phyloP scores from a whole-genome alignment of 1,140 invertebrate species.

The Aphidius ervi region DNA sequence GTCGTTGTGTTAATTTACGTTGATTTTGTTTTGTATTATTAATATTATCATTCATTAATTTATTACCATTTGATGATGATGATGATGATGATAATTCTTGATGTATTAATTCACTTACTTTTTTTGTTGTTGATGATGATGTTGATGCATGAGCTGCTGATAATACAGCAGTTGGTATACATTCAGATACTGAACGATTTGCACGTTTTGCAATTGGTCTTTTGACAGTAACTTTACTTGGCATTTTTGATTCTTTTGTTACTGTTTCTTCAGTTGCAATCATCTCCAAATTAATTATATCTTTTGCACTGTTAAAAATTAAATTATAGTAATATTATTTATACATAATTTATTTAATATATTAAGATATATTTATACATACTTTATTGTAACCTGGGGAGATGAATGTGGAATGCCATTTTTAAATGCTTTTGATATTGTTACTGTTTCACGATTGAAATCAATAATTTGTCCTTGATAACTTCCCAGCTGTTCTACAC shows the following conservation, averaged over 20 bases:
- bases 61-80: too few relatives aligned
- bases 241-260: constrained; percentile 34
- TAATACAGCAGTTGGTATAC: constrained; percentile 35
- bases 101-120: constrained; percentile 2
- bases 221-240: constrained; percentile 55
- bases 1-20: constrained; percentile 37
- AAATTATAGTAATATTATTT: constrained; percentile 11
- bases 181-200: constrained; percentile 53
- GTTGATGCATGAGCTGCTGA: constrained; percentile 25
- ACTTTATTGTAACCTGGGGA: constrained; percentile 58
- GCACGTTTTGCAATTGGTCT: constrained; percentile 57
- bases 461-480: constrained; percentile 77
- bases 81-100: too few relatives aligned
- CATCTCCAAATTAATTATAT: constrained; percentile 61
- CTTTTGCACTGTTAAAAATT: constrained; percentile 52
- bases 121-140: constrained; percentile 34
- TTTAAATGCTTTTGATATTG: constrained; percentile 71
- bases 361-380: constrained; percentile 23
- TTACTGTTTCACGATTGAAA: constrained; percentile 68
- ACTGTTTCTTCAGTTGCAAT: constrained; percentile 54
- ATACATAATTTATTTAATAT: constrained; percentile 12
- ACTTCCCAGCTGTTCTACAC: constrained; percentile 62
- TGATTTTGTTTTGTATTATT: constrained; percentile 32
- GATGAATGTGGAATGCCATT: constrained; percentile 71
- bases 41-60: constrained; percentile 9